Base-by-base conservation (phyloP, 2,888 invertebrate species). In the Ennomos erosarius region DNA sequence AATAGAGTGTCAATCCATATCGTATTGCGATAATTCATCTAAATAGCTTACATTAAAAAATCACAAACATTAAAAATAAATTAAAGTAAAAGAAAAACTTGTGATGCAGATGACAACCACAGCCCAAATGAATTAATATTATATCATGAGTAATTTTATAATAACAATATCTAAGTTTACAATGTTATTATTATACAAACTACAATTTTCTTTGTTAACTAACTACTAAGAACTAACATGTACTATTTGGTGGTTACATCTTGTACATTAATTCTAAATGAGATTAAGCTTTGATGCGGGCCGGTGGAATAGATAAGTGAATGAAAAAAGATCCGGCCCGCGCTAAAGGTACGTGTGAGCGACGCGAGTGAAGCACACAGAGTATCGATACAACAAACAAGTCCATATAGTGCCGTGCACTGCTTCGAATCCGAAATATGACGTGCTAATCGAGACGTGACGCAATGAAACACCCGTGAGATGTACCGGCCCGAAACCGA, bases 211-310 rank as follows among this genome's bases (percentile, higher is more conserved):
- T 50, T 66, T 35, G 55, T 61, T 64, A 59, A 39, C 61, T 68
- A 64, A 62, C 55, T 59, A 65, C 58, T 60, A 61, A 54, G 26
- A 58, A 85, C 80, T 82, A 85, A 77, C 86, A 82, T 79, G 80
- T 84, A 84, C 86, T 85, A 87, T 90, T 90, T 90, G 91, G 91
- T 91, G 91, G 90, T 90, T 89, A 90, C 77, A 84, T 80, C 80
- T 91, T 90, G 90, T 90, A 90, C 90, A 87, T 86, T 86, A 81
- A 76, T 75, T 75, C 82, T 89, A 89, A 74, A 87, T 86, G 87
- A 90, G 88, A 88, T 88, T 86, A 85, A 79, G 76, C 76, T 75
- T 78, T 74, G 61, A 68, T 69, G 69, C 69, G 71, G 55, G 64
- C 64, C 51, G 65, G 58, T 58, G 55, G 39, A 53, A 33, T 50